These are phyloP conservation scores for Nomada lathburiana DNA, from an alignment of 2,888 invertebrate genomes.

Conservation along the genomic window DNA sequence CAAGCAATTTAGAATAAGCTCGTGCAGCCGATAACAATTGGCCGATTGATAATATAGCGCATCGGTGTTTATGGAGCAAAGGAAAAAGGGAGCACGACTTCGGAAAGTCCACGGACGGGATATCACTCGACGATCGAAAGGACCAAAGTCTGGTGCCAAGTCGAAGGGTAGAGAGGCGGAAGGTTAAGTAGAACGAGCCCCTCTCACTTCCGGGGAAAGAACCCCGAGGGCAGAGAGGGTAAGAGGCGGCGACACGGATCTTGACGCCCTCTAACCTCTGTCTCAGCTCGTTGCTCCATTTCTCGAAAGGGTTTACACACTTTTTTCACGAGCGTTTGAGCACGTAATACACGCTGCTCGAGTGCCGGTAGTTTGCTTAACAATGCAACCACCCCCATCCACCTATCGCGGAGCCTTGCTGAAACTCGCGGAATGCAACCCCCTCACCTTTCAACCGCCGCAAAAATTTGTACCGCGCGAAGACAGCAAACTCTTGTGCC, in stretches of 20 bases:
- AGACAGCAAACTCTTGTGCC: not conserved
- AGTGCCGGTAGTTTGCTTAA: conserved; percentile 79
- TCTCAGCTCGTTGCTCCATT: conserved; percentile 76
- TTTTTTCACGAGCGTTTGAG: conserved; percentile 75
- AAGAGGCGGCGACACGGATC: conserved; percentile 66
- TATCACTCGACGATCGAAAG: conserved; percentile 17
- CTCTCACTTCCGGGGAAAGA: not conserved
- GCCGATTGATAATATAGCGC: too few relatives aligned
- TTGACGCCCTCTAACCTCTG: conserved; percentile 74
- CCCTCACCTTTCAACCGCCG: not conserved
- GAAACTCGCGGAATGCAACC: conserved; percentile 32
- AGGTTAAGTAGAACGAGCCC: conserved; percentile 58
- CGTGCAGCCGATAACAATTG: too few relatives aligned
- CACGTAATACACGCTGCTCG: conserved; percentile 77
- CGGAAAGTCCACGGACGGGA: conserved; percentile 4
- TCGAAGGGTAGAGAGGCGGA: conserved; percentile 30
- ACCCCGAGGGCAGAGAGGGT: conserved; percentile 16
- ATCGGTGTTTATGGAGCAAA: too few relatives aligned
- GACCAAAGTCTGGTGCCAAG: conserved; percentile 28
- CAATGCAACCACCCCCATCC: conserved; percentile 67
- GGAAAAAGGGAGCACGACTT: not conserved
- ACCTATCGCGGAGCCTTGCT: conserved; percentile 18
- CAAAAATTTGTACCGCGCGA: not conserved
- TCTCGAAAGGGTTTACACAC: conserved; percentile 74
- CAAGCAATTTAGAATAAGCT: too few relatives aligned